Percentiles rank a stretch among this genome's conserved stretches.
Evolutionary conservation across 2,888 invertebrate species (phyloP).

Genomic region (Polydrusus pterygomalis): DNA sequence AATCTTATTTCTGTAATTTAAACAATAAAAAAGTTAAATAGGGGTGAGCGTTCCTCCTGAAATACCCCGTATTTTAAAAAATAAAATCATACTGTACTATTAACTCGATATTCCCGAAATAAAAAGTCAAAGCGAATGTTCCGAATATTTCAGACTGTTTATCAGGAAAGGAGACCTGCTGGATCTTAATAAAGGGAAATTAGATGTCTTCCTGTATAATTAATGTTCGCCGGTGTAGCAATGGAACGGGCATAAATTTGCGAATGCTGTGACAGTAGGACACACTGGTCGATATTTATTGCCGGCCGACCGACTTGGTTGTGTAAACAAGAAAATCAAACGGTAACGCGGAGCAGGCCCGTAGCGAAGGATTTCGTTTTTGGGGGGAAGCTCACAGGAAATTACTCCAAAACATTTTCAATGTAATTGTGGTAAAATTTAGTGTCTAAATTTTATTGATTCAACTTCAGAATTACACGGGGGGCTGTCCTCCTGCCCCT

Average conservation of each 20-base stretch:
- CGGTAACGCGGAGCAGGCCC: not conserved
- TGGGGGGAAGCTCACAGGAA: too few species aligned
- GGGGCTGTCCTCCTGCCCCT: too few species aligned
- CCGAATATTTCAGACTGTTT: slow-evolving; percentile 19
- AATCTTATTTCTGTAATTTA: too few species aligned
- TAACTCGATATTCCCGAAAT: not conserved
- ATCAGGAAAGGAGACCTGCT: slow-evolving; percentile 14
- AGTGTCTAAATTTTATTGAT: too few species aligned
- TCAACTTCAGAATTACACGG: too few species aligned
- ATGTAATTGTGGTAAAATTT: too few species aligned
- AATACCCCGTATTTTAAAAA: not conserved
- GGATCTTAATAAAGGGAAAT: slow-evolving; percentile 38
- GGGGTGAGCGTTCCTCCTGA: too few species aligned
- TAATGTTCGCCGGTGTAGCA: slow-evolving; percentile 23
- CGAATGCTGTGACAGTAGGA: slow-evolving; percentile 18
- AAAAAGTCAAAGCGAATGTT: slow-evolving; percentile 9
- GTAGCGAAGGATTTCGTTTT: too few species aligned
- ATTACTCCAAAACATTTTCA: too few species aligned
- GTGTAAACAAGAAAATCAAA: slow-evolving; percentile 17
- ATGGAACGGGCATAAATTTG: slow-evolving; percentile 31
- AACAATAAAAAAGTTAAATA: too few species aligned
- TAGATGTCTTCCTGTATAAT: slow-evolving; percentile 34
- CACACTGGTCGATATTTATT: slow-evolving; percentile 30
- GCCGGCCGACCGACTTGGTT: slow-evolving; percentile 13
- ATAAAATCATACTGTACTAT: not conserved